Conservation (phyloP, 2,113 vertebrate species). For the Alces alces region DNA sequence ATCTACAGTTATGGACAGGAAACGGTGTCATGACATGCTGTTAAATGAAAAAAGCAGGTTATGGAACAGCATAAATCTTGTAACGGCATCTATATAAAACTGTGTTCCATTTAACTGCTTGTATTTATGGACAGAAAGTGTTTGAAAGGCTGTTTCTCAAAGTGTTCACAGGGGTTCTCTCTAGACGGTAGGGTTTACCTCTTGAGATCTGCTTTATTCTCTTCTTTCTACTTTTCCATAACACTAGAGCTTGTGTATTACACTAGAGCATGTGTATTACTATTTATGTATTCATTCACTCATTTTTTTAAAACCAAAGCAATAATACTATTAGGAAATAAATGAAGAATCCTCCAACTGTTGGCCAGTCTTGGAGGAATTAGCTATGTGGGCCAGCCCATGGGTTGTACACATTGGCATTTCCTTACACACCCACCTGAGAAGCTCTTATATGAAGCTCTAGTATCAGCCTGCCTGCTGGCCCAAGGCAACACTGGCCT, state of each 20-base stretch:
- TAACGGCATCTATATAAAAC: neutral
- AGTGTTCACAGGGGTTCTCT: neutral
- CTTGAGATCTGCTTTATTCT: neutral
- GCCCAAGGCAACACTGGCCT: neutral
- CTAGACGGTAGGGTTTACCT: accelerated
- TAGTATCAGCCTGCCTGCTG: neutral
- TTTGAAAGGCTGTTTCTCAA: neutral
- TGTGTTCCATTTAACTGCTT: neutral
- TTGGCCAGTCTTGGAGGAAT: neutral
- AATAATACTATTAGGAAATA: neutral
- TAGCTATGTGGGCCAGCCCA: neutral
- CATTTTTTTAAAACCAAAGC: neutral
- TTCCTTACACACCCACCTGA: neutral
- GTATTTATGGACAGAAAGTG: neutral
- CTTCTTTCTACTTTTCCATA: neutral
- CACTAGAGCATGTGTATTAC: neutral
- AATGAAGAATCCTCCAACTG: neutral
- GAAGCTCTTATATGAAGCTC: neutral
- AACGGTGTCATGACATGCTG: neutral
- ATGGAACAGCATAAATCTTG: neutral
- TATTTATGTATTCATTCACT: neutral
- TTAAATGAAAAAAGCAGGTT: slow-evolving; percentile 10
- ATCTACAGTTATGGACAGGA: slow-evolving; percentile 18
- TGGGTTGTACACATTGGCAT: neutral
- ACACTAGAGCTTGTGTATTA: neutral